Conservation (phyloP, 2,888 invertebrate species). For the Cepaea hortensis region DNA sequence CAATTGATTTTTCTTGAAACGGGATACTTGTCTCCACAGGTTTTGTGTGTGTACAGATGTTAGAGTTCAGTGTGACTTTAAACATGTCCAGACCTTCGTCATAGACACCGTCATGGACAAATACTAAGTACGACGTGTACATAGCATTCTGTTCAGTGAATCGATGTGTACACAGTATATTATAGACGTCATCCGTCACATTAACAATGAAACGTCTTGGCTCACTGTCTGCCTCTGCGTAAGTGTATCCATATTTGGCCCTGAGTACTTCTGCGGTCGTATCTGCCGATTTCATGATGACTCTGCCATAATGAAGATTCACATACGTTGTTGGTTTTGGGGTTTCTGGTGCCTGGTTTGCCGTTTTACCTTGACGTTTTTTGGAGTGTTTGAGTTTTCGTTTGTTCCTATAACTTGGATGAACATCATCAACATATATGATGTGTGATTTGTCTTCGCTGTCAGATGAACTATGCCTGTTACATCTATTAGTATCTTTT, state of each 20-base stretch:
- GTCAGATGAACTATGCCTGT: not conserved
- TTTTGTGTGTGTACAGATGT: slow-evolving; percentile 18
- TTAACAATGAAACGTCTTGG: slow-evolving; percentile 54
- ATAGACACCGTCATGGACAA: slow-evolving; percentile 45
- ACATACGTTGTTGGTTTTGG: not conserved
- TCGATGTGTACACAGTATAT: slow-evolving; percentile 15
- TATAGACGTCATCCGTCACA: slow-evolving; percentile 46
- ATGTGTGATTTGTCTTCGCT: slow-evolving; percentile 42
- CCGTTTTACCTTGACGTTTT: not conserved
- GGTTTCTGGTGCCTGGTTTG: not conserved
- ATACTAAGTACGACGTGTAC: slow-evolving; percentile 47
- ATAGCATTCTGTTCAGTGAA: not conserved
- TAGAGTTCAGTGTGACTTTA: slow-evolving; percentile 46
- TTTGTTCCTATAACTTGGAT: not conserved
- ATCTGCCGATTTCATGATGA: slow-evolving; percentile 43
- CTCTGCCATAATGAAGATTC: slow-evolving; percentile 14
- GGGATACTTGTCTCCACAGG: slow-evolving; percentile 27
- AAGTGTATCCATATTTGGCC: slow-evolving; percentile 47
- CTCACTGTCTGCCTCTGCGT: slow-evolving; percentile 49
- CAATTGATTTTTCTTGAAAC: slow-evolving; percentile 21
- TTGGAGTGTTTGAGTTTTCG: not conserved
- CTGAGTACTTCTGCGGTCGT: slow-evolving; percentile 38
- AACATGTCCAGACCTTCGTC: slow-evolving; percentile 46
- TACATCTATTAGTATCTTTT: not conserved
- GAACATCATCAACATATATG: slow-evolving; percentile 24